Percentiles rank a stretch among this genome's conserved stretches.
phyloP scores from a whole-genome alignment of 2,888 invertebrate genomes.

The Cremastinae sp. region DNA sequence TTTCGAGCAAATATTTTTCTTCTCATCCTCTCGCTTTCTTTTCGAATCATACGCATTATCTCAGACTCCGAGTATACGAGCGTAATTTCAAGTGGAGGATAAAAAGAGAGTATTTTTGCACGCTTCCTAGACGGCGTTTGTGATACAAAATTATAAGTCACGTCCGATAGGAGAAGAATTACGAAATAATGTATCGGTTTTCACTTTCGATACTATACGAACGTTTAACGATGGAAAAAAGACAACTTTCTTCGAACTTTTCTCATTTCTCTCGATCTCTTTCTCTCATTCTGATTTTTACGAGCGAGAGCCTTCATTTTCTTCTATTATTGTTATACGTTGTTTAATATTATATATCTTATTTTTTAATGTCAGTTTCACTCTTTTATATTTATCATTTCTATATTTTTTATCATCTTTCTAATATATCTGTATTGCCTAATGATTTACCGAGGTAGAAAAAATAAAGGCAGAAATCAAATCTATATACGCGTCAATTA shows the following conservation, averaged over 20 bases:
- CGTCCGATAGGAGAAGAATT: conserved; percentile 7
- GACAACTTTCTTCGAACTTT: conserved; percentile 1
- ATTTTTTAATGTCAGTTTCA: conserved; percentile 18
- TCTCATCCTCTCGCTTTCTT: background rate
- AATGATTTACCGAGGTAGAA: too few relatives aligned
- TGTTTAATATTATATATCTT: too few relatives aligned
- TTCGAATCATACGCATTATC: conserved; percentile 30
- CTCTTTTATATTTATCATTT: conserved; percentile 4
- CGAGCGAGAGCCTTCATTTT: too few relatives aligned
- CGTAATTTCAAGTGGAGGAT: background rate
- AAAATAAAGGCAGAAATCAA: too few relatives aligned
- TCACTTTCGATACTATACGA: conserved; percentile 36
- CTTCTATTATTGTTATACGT: too few relatives aligned
- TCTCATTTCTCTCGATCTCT: background rate
- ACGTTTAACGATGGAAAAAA: background rate
- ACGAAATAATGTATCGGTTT: conserved; percentile 35
- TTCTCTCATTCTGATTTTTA: background rate
- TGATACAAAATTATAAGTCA: conserved; percentile 24
- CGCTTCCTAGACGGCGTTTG: background rate
- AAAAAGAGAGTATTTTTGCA: background rate
- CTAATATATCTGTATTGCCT: background rate
- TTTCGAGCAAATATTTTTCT: too few relatives aligned
- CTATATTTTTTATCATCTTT: conserved; percentile 8
- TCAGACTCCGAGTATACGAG: background rate
- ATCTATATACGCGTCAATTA: too few relatives aligned